These are phyloP conservation scores for Kobus ellipsiprymnus DNA, from an alignment of 2,113 vertebrate genomes.

Conservation along the genomic window DNA sequence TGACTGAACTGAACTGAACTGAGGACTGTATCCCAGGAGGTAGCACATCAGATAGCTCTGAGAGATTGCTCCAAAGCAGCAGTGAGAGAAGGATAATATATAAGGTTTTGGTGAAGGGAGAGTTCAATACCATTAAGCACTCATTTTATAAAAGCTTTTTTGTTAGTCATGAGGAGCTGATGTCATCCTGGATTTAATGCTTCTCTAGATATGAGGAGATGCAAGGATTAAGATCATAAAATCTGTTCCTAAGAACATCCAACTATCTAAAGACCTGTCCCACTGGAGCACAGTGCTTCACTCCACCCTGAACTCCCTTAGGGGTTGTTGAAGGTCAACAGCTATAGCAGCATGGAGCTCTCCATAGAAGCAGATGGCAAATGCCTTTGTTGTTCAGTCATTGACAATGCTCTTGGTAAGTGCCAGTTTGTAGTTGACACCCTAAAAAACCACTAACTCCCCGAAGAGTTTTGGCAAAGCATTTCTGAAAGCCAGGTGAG, in stretches of 20 bases:
- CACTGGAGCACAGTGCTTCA: neutral
- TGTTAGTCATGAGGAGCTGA: neutral
- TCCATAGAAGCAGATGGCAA: too few relatives aligned
- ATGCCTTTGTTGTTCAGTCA: too few relatives aligned
- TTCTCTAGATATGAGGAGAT: neutral
- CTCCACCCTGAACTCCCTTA: too few relatives aligned
- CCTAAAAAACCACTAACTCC: neutral
- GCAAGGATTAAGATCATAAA: neutral
- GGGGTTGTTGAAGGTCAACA: too few relatives aligned
- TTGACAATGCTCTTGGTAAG: too few relatives aligned
- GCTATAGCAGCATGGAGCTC: too few relatives aligned
- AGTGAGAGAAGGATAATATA: neutral
- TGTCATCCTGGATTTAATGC: neutral
- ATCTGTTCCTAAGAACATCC: neutral
- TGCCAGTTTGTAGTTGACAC: too few relatives aligned
- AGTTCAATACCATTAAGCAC: neutral
- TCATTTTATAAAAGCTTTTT: neutral
- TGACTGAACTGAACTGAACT: too few relatives aligned
- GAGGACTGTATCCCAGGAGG: neutral
- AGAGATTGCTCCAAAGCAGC: neutral
- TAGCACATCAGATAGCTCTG: neutral
- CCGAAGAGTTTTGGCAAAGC: neutral
- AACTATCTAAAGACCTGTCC: neutral
- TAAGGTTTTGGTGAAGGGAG: neutral
- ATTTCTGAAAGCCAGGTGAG: neutral